Base-by-base conservation (phyloP, 92 coral and sea anemone genomes). In the Paramuricea clavata region DNA sequence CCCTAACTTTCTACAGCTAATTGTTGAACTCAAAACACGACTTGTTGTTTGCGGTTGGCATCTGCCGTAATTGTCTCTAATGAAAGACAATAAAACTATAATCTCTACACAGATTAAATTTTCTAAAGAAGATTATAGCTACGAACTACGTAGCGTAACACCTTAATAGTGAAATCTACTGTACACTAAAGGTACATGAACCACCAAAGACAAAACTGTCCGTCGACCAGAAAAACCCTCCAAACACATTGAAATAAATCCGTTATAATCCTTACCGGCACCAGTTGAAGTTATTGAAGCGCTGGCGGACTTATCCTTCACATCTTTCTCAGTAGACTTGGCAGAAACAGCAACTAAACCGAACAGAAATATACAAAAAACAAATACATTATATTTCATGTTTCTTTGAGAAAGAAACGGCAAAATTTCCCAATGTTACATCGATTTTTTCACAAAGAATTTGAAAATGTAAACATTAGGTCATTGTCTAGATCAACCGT, bases 331-430 rank as follows among this genome's bases (percentile, higher is more conserved):
- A 0, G 41, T 33, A 28, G 82, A 49, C 12, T 76, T 76, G 0
- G 13, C 82, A 13, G 82, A 31, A 31, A 33, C 68, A 54, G 26
- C 26, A 31, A 54, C 82, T 76, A 52, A 49, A 12, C n/a, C 67
- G 26, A 76, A 36, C 4, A 76, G 28, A 76, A 76, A 54, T n/a
- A 76, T 3, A 21, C 65, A 54, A n/a, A 52, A 16, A 76, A 28
- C 67, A 76, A 25, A 54, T 12, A n/a, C 82, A 54, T 49, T 76
- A 16, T 50, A 21, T 76, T 76, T 76, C 82, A 76, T 76, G 65
- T 52, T 52, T 54, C 68, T 76, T 52, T 19, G 25, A 12, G 39
- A 76, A 50, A 31, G 36, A 42, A 74, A 26, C 19, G 62, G 6
- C 16, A 54, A 54, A 17, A 5, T 4, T 13, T 54, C 62, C 8